Evolutionary conservation across 2,888 invertebrate genomes (phyloP).

Genomic region (Mechanitis messenoides): DNA sequence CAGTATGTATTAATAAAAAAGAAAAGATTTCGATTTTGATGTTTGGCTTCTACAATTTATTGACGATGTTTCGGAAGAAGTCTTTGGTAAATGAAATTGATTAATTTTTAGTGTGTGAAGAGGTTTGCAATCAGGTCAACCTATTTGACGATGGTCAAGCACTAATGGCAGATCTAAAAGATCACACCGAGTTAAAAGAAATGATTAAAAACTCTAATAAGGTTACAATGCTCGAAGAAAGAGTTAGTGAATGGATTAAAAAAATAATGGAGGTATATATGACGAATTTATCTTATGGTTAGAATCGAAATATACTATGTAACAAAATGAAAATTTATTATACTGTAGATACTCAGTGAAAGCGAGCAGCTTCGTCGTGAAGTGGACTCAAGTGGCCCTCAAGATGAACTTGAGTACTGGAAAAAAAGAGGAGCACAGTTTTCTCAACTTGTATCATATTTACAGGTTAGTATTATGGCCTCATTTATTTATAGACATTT

Average conservation of each 20-base stretch:
- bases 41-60: too few species aligned
- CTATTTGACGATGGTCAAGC: slow-evolving; percentile 85
- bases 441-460: slow-evolving; percentile 87
- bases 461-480: slow-evolving; percentile 69
- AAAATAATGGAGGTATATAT: slow-evolving; percentile 81
- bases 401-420: slow-evolving; percentile 97
- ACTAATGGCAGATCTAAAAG: slow-evolving; percentile 77
- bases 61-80: not conserved
- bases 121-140: slow-evolving; percentile 86
- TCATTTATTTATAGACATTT: not conserved
- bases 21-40: too few species aligned
- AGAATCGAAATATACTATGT: not conserved
- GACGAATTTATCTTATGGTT: not conserved
- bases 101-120: slow-evolving; percentile 82
- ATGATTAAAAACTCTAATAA: slow-evolving; percentile 81
- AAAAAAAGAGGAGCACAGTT: slow-evolving; percentile 96
- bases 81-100: not conserved
- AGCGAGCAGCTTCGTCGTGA: slow-evolving; percentile 94
- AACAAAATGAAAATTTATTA: too few species aligned
- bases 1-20: too few species aligned
- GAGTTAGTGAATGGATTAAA: slow-evolving; percentile 87
- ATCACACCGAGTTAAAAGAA: slow-evolving; percentile 82
- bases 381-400: slow-evolving; percentile 93
- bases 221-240: slow-evolving; percentile 80
- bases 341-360: slow-evolving; percentile 83